These are phyloP conservation scores for Sinonovacula constricta DNA, from an alignment of 1,140 invertebrate species.

Conservation along the genomic window DNA sequence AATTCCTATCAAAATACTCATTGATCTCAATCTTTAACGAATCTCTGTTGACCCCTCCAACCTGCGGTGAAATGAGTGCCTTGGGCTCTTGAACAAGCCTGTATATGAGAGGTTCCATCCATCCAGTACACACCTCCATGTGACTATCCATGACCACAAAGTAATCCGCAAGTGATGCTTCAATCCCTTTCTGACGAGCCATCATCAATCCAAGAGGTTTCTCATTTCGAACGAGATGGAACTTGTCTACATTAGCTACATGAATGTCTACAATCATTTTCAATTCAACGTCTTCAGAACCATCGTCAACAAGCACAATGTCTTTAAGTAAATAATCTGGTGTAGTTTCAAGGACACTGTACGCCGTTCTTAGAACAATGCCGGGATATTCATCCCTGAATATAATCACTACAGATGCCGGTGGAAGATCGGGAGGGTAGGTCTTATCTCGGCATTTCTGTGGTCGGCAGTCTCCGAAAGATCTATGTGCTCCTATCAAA, in stretches of 20 bases:
- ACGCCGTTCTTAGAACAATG: slow-evolving; percentile 88
- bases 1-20: neutral
- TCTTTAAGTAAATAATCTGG: slow-evolving; percentile 89
- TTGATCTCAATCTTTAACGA: neutral
- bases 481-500: slow-evolving; percentile 8
- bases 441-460: slow-evolving; percentile 2
- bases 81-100: slow-evolving; percentile 27
- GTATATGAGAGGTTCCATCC: slow-evolving; percentile 28
- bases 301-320: slow-evolving; percentile 93
- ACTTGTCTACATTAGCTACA: slow-evolving; percentile 23
- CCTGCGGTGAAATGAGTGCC: slow-evolving; percentile 12
- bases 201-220: slow-evolving; percentile 22
- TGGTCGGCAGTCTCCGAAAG: slow-evolving; percentile 12
- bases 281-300: slow-evolving; percentile 8
- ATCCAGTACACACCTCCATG: slow-evolving; percentile 19
- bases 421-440: slow-evolving; percentile 76
- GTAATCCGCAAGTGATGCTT: neutral
- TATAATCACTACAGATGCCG: slow-evolving; percentile 86
- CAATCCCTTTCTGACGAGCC: slow-evolving; percentile 25
- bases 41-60: slow-evolving; percentile 2
- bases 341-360: slow-evolving; percentile 91
- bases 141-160: slow-evolving; percentile 38
- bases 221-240: slow-evolving; percentile 15
- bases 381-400: slow-evolving; percentile 93
- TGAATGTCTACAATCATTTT: slow-evolving; percentile 3